phyloP scores from a whole-genome alignment of 23 tunicate genomes.

The Aplidium turbinatum region DNA sequence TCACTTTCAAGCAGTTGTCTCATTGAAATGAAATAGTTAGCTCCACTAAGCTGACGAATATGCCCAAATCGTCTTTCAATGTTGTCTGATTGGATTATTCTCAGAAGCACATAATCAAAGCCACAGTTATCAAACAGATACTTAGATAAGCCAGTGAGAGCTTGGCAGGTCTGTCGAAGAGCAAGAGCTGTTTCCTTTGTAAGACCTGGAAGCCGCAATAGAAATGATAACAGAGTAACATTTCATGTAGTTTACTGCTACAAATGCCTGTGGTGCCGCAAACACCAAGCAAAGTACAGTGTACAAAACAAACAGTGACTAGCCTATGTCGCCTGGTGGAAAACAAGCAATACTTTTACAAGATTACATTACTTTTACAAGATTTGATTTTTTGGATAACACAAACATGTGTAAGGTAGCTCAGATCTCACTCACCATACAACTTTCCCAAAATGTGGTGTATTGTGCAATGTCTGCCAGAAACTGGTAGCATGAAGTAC shows the following conservation, averaged over 20 bases:
- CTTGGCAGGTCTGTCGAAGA: slow-evolving; percentile 1
- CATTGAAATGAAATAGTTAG: slow-evolving; percentile 3
- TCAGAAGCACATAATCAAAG: not conserved
- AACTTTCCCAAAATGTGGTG: not conserved
- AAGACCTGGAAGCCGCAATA: not conserved
- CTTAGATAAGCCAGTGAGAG: not conserved
- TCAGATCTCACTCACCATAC: not conserved
- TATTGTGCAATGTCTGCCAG: not conserved
- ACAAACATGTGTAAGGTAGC: too few species aligned
- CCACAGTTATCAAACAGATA: not conserved
- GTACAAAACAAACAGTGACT: not conserved
- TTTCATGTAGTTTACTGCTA: too few species aligned
- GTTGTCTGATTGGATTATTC: not conserved
- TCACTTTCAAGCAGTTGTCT: too few species aligned
- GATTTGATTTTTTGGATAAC: too few species aligned
- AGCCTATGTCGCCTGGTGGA: not conserved
- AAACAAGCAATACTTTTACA: not conserved
- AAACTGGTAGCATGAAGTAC: not conserved
- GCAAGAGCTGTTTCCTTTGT: slow-evolving; percentile 1
- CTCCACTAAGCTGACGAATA: not conserved
- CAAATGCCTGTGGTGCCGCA: too few species aligned
- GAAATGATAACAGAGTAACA: too few species aligned
- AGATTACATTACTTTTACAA: too few species aligned
- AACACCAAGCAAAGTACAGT: too few species aligned
- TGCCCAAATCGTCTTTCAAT: not conserved